phyloP scores from a whole-genome alignment of 35 echinoderm and acorn worm genomes.

The Lytechinus variegatus region DNA sequence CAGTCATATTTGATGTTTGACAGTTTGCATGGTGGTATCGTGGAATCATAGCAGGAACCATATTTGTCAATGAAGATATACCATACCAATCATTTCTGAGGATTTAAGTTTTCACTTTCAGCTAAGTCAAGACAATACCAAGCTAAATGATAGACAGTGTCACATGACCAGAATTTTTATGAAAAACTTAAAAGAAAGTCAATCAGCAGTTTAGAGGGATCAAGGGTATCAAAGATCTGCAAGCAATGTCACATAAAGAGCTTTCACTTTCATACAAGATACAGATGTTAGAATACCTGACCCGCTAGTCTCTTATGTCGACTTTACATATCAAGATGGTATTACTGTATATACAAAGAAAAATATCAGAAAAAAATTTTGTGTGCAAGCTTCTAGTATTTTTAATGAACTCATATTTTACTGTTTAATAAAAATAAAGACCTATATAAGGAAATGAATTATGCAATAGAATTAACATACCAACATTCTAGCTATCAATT shows the following conservation, averaged over 20 bases:
- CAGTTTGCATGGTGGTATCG: too few species aligned
- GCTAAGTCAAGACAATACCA: not conserved
- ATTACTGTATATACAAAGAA: too few species aligned
- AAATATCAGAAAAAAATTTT: too few species aligned
- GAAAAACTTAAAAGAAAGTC: not conserved
- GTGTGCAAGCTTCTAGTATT: too few species aligned
- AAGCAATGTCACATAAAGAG: not conserved
- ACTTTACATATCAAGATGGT: too few species aligned
- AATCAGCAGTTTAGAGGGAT: not conserved
- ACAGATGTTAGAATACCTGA: not conserved
- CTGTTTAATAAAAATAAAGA: too few species aligned
- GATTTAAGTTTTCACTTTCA: conserved; percentile 4
- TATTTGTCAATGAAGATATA: not conserved
- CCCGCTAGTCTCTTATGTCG: not conserved
- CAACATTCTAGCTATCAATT: too few species aligned
- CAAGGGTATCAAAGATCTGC: not conserved
- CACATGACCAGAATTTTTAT: not conserved
- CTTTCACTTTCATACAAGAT: not conserved
- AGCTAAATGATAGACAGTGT: not conserved
- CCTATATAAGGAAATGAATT: too few species aligned
- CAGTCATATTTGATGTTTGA: too few species aligned
- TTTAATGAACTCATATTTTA: too few species aligned
- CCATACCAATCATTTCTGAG: not conserved
- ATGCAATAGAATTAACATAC: too few species aligned
- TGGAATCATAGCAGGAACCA: too few species aligned